Base-by-base conservation (phyloP, 2,888 invertebrate genomes). In the Phengaris arion region DNA sequence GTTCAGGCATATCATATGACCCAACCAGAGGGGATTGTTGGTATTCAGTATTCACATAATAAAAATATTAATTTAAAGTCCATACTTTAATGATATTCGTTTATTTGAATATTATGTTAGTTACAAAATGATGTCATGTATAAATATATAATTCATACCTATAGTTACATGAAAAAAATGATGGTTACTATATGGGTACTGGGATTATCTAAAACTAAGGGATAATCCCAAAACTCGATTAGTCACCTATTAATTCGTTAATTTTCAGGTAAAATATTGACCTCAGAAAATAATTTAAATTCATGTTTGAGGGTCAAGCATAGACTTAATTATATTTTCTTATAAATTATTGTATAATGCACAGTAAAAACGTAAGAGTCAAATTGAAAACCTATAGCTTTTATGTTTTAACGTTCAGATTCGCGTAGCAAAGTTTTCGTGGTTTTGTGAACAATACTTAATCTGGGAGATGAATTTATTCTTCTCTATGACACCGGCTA, bases 381-480 rank as follows among this genome's bases (percentile, higher is more conserved):
- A 64, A 64, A 45, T 64, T 9, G 10, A 64, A 64, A 64, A 2
- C 35, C 0, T 35, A 45, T 13, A 48, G 15, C 59, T 22, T 22
- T 22, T 5, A 8, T 15, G 4, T 9, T 3, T 35, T 64, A 64
- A 12, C 12, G 35, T 64, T 64, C 35, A 64, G 35, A 13, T 64
- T 64, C 4, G 35, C 35, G 12, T 35, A 45, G 64, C 35, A 64
- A 45, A 35, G 35, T 64, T 64, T 64, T 64, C 22, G 35, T 54
- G 35, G 51, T 72, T 72, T 22, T 10, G 12, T 13, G 72, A 52
- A 72, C 72, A 72, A 72, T 54, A 52, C 72, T 54, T 72, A 22
- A 52, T 72, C 72, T 22, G 12, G 12, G 72, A 72, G 54, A 72
- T 72, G 54, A 54, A 72, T 72, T 72, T 72, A 72, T 72, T 72